Base-by-base conservation (phyloP, 2,888 invertebrate genomes). In the Cylloceria caligata region DNA sequence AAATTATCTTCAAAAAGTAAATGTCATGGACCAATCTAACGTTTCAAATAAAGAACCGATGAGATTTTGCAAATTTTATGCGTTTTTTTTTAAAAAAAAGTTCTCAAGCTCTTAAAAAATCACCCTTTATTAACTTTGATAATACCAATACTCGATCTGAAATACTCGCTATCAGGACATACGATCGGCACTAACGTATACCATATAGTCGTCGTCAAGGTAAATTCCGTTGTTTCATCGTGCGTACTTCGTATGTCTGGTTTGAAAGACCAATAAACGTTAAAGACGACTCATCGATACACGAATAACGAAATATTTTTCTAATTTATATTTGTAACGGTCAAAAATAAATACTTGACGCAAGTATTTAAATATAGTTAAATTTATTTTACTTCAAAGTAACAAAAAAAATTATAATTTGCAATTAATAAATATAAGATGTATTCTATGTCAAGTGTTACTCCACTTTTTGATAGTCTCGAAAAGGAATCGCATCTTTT, bases 141-240 rank as follows among this genome's bases (percentile, higher is more conserved):
- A 21, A 36, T 71, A 42, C 55, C 19, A 49, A 3, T 16, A 13
- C 6, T 16, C 47, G 16, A 47, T 19, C 47, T 16, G 47, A 19
- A 1, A n/a, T n/a, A n/a, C 19, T 47, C 47, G 39, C 39, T 11
- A 39, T 3, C 39, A 11, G 19, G 47, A 47, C 19, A 19, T 19
- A 7, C 47, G 7, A 19, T 11, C 19, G 47, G n/a, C n/a, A n/a
- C n/a, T n/a, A n/a, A n/a, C n/a, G n/a, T n/a, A n/a, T n/a, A n/a
- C n/a, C n/a, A n/a, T n/a, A n/a, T n/a, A n/a, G n/a, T 19, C 47
- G 47, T 19, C 47, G 47, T 9, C 2, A 49, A 49, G 55, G 45
- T 39, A 62, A 72, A 62, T 72, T 72, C 47, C 64, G 64, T 74
- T 65, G 62, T 65, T 65, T 74, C 65, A 74, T 55, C 64, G 64